A percentile compares a stretch with the other conserved stretches of the same genome.
phyloP scores from a whole-genome alignment of 1,140 invertebrate species.

The Hyposmocoma kahamanoa region DNA sequence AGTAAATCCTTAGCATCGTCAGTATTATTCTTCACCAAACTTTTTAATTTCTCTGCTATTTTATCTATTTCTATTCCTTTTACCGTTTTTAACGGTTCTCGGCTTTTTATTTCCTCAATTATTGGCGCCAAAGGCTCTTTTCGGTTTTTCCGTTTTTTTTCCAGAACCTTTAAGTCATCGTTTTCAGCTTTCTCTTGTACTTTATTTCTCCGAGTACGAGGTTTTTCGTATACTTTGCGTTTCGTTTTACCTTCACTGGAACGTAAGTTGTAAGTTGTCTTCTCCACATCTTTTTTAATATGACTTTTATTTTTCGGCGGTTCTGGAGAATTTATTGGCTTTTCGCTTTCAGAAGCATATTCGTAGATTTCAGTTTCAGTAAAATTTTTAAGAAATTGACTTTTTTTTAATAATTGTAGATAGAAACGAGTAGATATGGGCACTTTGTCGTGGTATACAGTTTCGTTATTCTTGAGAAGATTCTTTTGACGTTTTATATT shows the following conservation, averaged over 20 bases:
- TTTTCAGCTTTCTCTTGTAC: slow-evolving; percentile 20
- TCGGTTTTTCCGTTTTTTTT: slow-evolving; percentile 37
- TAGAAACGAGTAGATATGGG: slow-evolving; percentile 59
- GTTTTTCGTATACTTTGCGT: slow-evolving; percentile 41
- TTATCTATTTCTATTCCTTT: slow-evolving; percentile 53
- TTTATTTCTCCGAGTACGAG: slow-evolving; percentile 10
- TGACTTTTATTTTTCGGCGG: slow-evolving; percentile 17
- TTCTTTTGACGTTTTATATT: slow-evolving; percentile 44
- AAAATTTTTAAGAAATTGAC: slow-evolving; percentile 51
- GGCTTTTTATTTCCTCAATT: slow-evolving; percentile 51
- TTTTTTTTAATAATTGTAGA: slow-evolving; percentile 53
- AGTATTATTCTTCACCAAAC: slow-evolving; percentile 36
- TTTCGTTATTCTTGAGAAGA: slow-evolving; percentile 50
- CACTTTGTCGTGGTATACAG: slow-evolving; percentile 59
- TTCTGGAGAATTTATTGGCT: slow-evolving; percentile 32
- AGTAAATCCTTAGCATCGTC: slow-evolving; percentile 53
- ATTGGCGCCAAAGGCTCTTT: slow-evolving; percentile 57
- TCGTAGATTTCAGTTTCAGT: slow-evolving; percentile 47
- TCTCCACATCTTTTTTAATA: slow-evolving; percentile 29
- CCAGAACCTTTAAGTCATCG: slow-evolving; percentile 10
- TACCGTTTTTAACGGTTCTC: slow-evolving; percentile 21
- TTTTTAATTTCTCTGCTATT: slow-evolving; percentile 63
- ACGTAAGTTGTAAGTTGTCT: slow-evolving; percentile 51
- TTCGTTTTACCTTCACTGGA: slow-evolving; percentile 48
- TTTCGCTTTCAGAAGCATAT: slow-evolving; percentile 54